Conservation (phyloP, 2,797 vertebrate genomes). For the Sebastes iracundus region DNA sequence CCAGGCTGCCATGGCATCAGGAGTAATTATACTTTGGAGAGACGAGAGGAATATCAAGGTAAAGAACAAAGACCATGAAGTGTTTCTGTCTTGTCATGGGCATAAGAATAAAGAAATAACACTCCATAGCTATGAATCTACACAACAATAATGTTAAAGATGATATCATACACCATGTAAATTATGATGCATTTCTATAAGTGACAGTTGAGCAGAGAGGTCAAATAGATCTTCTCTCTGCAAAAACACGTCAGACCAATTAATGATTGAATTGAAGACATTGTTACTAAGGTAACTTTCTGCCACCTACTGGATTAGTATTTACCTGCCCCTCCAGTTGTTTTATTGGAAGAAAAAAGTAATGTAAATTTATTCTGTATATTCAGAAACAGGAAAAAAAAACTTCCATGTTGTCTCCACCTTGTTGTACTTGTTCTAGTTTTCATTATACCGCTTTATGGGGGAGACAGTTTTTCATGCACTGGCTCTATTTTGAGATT, state of each 20-base stretch:
- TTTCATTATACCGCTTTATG: background rate
- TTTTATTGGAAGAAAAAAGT: background rate
- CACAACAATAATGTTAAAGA: background rate
- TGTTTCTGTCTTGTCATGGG: background rate
- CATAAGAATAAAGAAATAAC: background rate
- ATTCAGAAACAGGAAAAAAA: background rate
- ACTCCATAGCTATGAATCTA: background rate
- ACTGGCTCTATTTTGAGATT: no score
- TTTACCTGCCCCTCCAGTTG: conserved; percentile 30
- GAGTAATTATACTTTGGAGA: background rate
- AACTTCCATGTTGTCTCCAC: background rate
- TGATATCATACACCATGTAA: background rate
- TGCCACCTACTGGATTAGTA: conserved; percentile 74
- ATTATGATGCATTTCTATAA: background rate
- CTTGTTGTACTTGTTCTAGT: background rate
- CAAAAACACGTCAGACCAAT: background rate
- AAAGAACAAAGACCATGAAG: background rate
- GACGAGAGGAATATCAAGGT: background rate
- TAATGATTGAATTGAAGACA: conserved; percentile 21
- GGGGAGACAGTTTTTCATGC: no score
- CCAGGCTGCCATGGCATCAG: background rate
- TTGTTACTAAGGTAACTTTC: conserved; percentile 61
- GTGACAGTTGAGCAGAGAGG: background rate
- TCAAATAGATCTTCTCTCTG: background rate
- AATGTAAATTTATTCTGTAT: background rate